Conservation (phyloP, 2,888 invertebrate species). For the Archips crataeganus region DNA sequence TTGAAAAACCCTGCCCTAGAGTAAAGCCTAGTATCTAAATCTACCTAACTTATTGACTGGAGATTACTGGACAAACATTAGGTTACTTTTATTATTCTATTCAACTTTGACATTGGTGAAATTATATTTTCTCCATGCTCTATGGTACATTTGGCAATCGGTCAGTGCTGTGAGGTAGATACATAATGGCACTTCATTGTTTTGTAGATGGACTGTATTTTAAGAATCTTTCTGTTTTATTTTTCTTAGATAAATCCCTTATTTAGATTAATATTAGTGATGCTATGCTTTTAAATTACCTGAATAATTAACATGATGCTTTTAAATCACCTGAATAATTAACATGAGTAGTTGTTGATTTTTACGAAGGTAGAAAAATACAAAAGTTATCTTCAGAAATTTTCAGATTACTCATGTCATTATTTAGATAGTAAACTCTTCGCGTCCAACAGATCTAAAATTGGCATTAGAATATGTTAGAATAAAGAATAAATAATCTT, state of each 20-base stretch:
- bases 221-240: background rate
- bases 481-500: constrained; percentile 32
- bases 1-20: too few relatives aligned
- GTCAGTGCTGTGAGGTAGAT: background rate
- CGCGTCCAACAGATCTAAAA: constrained; percentile 24
- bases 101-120: background rate
- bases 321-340: constrained; percentile 12
- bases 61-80: constrained; percentile 3
- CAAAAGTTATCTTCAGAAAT: background rate
- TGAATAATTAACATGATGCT: constrained; percentile 1
- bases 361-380: background rate
- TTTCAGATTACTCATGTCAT: constrained; percentile 25
- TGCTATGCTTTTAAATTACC: constrained; percentile 19
- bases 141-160: background rate
- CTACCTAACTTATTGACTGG: background rate
- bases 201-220: background rate
- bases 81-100: background rate
- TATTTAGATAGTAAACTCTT: constrained; percentile 13
- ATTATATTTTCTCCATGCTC: background rate
- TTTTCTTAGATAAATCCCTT: background rate
- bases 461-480: constrained; percentile 22
- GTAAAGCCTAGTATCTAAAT: constrained; percentile 15
- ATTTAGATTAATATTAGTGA: constrained; percentile 26
- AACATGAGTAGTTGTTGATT: constrained; percentile 28
- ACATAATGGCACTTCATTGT: background rate